Conservation (phyloP, 2,797 vertebrate species). For the Acrocephalus scirpaceus region DNA sequence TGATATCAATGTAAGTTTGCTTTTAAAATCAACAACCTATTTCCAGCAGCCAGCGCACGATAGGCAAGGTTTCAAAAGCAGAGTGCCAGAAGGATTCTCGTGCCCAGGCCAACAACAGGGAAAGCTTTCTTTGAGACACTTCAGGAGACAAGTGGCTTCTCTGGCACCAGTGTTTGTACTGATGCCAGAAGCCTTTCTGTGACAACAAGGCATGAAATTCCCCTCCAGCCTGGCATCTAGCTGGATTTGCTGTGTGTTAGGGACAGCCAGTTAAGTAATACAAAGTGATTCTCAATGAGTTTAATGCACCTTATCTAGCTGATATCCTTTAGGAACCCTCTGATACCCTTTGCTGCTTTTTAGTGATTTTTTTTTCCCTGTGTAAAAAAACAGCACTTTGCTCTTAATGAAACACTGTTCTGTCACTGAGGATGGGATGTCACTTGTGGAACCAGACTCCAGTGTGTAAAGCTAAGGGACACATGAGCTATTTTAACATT, state of each 20-base stretch:
- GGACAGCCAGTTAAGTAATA: neutral
- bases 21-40: neutral
- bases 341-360: neutral
- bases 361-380: neutral
- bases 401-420: neutral
- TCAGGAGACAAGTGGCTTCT: neutral
- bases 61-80: neutral
- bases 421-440: neutral
- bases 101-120: neutral
- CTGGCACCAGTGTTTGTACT: neutral
- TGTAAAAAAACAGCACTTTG: neutral
- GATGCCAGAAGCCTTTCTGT: conserved; percentile 27
- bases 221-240: neutral
- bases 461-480: neutral
- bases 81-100: neutral
- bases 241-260: neutral
- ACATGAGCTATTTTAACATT: neutral
- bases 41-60: neutral
- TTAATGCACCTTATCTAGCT: fast-evolving
- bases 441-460: neutral
- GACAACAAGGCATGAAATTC: conserved; percentile 18
- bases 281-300: neutral
- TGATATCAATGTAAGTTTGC: neutral
- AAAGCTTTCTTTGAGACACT: neutral
- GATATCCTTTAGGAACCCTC: neutral